Evolutionary conservation across 2,888 invertebrate genomes (phyloP).

Genomic region (Synanthedon tipuliformis): DNA sequence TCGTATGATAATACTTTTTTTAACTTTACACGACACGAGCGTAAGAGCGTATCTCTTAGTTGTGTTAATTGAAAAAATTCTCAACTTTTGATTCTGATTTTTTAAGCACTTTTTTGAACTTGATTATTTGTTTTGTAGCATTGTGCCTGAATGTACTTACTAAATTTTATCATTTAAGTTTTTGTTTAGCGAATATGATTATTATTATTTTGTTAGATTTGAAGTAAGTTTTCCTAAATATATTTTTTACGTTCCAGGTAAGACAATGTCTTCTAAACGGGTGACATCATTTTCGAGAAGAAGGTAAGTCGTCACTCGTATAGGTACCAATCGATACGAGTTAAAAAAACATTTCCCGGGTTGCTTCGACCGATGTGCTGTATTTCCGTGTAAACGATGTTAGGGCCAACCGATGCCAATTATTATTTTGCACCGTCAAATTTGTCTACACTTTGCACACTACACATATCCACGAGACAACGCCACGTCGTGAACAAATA

Average conservation of each 20-base stretch:
- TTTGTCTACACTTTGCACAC: conserved; percentile 23
- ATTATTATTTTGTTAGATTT: no score
- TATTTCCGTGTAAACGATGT: conserved; percentile 15
- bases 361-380: conserved; percentile 31
- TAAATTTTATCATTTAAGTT: no score
- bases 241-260: conserved; percentile 57
- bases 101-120: no score
- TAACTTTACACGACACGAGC: no score
- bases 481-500: conserved; percentile 33
- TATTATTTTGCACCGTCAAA: conserved; percentile 17
- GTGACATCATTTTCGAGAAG: conserved; percentile 41
- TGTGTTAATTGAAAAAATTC: no score
- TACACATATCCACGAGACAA: conserved; percentile 26
- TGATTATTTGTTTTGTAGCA: no score
- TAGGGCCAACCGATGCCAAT: conserved; percentile 15
- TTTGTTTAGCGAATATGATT: no score
- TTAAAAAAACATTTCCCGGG: conserved; percentile 10
- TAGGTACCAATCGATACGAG: conserved; percentile 5
- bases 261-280: conserved; percentile 64
- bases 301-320: conserved; percentile 51
- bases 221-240: background rate
- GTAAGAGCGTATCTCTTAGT: no score
- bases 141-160: no score
- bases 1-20: no score
- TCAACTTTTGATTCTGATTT: no score